Evolutionary conservation across 2,113 vertebrate species (phyloP).

Genomic region (Myanophis thanlyinensis): DNA sequence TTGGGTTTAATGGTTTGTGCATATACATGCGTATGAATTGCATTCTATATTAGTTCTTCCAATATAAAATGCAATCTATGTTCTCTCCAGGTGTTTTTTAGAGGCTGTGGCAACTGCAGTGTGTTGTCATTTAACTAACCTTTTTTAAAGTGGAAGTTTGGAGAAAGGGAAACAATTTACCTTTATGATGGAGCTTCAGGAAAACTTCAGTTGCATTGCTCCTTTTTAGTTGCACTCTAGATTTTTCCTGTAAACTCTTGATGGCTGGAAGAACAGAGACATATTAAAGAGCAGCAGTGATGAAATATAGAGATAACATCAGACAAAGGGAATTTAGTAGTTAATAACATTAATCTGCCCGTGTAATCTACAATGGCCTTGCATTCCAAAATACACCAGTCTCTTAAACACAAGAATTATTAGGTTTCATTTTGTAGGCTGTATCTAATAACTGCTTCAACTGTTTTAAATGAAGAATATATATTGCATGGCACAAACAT

Average conservation of each 20-base stretch:
- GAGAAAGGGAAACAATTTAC: conserved; percentile 51
- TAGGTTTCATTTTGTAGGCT: conserved; percentile 13
- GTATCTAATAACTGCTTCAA: conserved; percentile 27
- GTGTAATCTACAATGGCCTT: conserved; percentile 54
- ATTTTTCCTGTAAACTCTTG: conserved; percentile 59
- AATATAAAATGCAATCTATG: background rate
- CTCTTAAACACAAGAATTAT: conserved; percentile 39
- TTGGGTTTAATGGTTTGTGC: background rate
- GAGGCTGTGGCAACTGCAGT: conserved; percentile 17
- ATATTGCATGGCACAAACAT: conserved; percentile 13
- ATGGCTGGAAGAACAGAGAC: conserved; percentile 68
- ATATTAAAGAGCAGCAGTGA: conserved; percentile 66
- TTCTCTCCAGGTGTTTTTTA: conserved; percentile 17
- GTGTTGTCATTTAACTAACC: conserved; percentile 27
- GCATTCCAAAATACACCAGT: conserved; percentile 37
- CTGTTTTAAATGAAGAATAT: conserved; percentile 20
- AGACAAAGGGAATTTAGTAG: conserved; percentile 60
- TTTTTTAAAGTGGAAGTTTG: conserved; percentile 33
- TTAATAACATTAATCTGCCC: conserved; percentile 70
- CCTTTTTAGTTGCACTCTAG: conserved; percentile 70
- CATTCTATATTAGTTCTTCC: background rate
- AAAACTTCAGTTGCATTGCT: conserved; percentile 55
- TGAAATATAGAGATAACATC: conserved; percentile 64
- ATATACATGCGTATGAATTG: background rate
- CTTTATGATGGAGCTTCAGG: conserved; percentile 67